Conservation (phyloP, 2,113 vertebrate species). For the Phainopepla nitens region DNA sequence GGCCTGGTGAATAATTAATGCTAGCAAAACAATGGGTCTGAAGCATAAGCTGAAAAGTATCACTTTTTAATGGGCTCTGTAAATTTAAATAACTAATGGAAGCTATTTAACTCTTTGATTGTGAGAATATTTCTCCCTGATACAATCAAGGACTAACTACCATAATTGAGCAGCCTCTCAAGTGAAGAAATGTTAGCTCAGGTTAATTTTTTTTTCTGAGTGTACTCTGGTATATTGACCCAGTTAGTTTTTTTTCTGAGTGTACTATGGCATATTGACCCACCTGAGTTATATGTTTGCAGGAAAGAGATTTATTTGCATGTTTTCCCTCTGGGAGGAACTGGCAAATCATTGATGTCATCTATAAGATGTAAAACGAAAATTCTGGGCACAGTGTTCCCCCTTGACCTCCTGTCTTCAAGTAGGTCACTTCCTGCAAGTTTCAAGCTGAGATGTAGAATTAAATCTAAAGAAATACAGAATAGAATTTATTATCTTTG, state of each 20-base stretch:
- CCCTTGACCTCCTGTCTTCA: background rate
- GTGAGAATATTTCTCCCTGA: background rate
- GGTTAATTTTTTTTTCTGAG: background rate
- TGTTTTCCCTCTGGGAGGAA: background rate
- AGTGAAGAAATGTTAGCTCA: background rate
- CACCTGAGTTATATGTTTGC: background rate
- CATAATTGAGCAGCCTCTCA: background rate
- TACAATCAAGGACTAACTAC: background rate
- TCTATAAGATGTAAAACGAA: background rate
- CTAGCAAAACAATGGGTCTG: conserved; percentile 21
- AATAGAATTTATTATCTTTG: background rate
- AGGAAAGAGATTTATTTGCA: background rate
- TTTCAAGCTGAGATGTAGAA: background rate
- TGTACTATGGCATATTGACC: background rate
- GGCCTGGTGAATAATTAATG: conserved; percentile 46
- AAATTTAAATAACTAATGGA: conserved; percentile 45
- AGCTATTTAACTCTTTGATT: conserved; percentile 41
- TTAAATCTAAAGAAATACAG: background rate
- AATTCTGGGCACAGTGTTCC: background rate
- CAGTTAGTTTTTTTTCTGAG: background rate
- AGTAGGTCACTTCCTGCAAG: background rate
- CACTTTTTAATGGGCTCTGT: conserved; percentile 20
- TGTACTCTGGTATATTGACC: background rate
- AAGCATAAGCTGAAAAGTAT: conserved; percentile 26
- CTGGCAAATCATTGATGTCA: background rate